phyloP scores from a whole-genome alignment of 2,797 vertebrate genomes.

The Poeciliopsis presidionis region DNA sequence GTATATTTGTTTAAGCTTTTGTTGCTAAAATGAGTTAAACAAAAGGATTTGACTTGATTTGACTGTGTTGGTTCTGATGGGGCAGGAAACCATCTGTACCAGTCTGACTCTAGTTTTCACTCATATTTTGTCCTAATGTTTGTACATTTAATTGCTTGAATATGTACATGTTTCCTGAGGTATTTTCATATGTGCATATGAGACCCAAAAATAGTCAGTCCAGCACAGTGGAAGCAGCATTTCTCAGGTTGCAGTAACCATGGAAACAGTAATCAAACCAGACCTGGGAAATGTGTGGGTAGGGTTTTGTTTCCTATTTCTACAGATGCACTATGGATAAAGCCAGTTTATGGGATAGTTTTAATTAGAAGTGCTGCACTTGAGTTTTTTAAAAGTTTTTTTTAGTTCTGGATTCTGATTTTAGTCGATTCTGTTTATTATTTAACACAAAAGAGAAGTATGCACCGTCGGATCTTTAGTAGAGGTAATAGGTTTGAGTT shows the following conservation, averaged over 20 bases:
- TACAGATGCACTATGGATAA: not conserved
- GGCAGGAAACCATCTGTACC: not conserved
- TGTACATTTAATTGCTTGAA: not conserved
- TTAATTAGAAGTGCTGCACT: not conserved
- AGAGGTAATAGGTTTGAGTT: not conserved
- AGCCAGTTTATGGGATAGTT: not conserved
- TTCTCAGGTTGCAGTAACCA: not conserved
- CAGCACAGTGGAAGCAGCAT: not conserved
- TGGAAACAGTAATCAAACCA: slow-evolving; percentile 10
- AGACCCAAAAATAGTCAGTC: not conserved
- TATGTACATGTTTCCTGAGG: not conserved
- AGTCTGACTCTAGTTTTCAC: not conserved
- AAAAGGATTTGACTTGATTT: too few species aligned
- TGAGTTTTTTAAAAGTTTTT: not conserved
- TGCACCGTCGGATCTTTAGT: not conserved
- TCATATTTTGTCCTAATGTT: not conserved
- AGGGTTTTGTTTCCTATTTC: not conserved
- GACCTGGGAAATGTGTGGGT: not conserved
- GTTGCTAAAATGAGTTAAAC: not conserved
- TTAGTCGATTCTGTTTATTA: not conserved
- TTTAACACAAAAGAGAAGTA: not conserved
- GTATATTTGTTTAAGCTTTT: not conserved
- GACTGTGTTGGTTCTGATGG: not conserved
- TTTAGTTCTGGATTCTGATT: not conserved
- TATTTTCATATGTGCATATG: not conserved